Conservation (phyloP, 2,113 vertebrate species). For the Notechis scutatus region DNA sequence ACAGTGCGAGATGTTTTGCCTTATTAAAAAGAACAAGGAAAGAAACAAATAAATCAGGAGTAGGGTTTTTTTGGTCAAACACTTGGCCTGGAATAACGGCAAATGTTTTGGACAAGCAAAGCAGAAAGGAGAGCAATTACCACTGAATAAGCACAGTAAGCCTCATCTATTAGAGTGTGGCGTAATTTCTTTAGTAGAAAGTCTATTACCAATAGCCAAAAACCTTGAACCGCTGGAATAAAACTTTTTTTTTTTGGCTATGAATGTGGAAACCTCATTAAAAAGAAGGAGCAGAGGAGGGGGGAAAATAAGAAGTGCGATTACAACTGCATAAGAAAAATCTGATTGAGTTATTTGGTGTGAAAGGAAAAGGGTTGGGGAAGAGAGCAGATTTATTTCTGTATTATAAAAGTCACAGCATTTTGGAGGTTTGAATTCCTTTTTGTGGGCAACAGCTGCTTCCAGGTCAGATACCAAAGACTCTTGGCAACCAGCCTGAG, state of each 20-base stretch:
- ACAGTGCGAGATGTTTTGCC: conserved; percentile 43
- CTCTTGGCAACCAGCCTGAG: conserved; percentile 56
- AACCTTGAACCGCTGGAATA: conserved; percentile 53
- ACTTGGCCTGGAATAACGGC: conserved; percentile 68
- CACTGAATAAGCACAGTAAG: conserved; percentile 65
- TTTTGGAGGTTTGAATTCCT: conserved; percentile 64
- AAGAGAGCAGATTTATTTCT: conserved; percentile 51
- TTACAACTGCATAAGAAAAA: conserved; percentile 30
- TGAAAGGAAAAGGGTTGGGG: conserved; percentile 21
- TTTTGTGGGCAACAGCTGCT: conserved; percentile 72
- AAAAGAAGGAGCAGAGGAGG: background rate
- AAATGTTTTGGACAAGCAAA: conserved; percentile 71
- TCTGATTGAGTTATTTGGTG: conserved; percentile 9
- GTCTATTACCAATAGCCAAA: conserved; percentile 55
- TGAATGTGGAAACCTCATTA: conserved; percentile 51
- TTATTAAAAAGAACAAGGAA: background rate
- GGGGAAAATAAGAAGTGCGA: conserved; percentile 55
- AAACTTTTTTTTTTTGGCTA: conserved; percentile 54
- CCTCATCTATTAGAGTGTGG: conserved; percentile 60
- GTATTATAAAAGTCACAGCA: conserved; percentile 55
- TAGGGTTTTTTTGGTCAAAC: background rate
- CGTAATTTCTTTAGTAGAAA: conserved; percentile 56
- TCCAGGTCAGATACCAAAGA: conserved; percentile 66
- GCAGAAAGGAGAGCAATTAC: conserved; percentile 61
- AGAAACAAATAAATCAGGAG: conserved; percentile 30